Evolutionary conservation across 1,140 invertebrate genomes (phyloP).

Genomic region (Bombus consobrinus): DNA sequence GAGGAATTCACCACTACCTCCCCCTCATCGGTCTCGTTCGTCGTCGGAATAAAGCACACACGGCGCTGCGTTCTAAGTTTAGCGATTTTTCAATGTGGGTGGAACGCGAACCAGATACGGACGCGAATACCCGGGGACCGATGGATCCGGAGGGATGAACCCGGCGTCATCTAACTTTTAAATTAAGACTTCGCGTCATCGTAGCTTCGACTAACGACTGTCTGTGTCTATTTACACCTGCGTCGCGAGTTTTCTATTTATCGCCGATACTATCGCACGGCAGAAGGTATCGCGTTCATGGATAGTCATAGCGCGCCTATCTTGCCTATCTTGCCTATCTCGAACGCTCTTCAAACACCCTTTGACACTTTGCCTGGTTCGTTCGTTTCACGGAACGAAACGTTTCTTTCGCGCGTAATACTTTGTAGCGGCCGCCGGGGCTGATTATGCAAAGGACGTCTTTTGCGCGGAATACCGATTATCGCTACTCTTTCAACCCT

Average conservation of each 20-base stretch:
- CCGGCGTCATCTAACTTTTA: slow-evolving; percentile 66
- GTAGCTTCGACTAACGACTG: not conserved
- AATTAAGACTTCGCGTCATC: slow-evolving; percentile 65
- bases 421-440: slow-evolving; percentile 16
- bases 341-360: slow-evolving; percentile 30
- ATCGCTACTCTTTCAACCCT: not conserved
- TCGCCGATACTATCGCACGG: not conserved
- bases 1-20: not conserved
- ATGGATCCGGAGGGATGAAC: not conserved
- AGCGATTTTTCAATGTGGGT: slow-evolving; percentile 39
- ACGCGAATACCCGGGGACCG: slow-evolving; percentile 29
- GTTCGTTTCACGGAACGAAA: slow-evolving; percentile 18
- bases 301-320: slow-evolving; percentile 18
- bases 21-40: slow-evolving; percentile 24
- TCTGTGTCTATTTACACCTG: not conserved
- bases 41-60: not conserved
- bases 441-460: slow-evolving; percentile 31
- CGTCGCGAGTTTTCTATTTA: slow-evolving; percentile 32
- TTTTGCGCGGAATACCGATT: slow-evolving; percentile 35
- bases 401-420: slow-evolving; percentile 17
- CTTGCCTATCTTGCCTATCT: slow-evolving; percentile 39
- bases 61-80: not conserved
- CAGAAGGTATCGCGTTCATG: slow-evolving; percentile 47
- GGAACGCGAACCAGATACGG: slow-evolving; percentile 41
- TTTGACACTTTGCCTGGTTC: slow-evolving; percentile 17